Evolutionary conservation across 2,888 invertebrate species (phyloP), one percentile per base, ranked within the genome.

Genomic region (Dicyrtomina minuta): DNA sequence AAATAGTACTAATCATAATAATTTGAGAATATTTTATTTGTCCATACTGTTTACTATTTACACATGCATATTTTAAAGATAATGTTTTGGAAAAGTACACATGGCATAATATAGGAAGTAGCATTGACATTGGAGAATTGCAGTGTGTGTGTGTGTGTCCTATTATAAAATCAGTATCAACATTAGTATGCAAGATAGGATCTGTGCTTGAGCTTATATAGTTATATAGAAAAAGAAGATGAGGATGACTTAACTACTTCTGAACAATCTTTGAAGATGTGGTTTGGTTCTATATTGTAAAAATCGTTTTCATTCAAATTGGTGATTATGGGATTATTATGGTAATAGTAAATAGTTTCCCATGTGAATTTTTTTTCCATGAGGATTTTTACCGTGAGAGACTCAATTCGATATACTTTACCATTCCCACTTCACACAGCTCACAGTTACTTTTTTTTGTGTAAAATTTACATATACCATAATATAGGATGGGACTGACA

Each of bases 331-430:
- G 17, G 12, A 43, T 44, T 60, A 60, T 60, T 60, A 60, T 60
- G 60, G 44, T 60, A 26, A 60, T 60, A 44, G n/a, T n/a, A n/a
- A n/a, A n/a, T n/a, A n/a, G n/a, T n/a, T 60, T 60, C 60, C 43
- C 60, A 26, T 44, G 60, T 43, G 60, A 60, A 43, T 44, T 24
- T 60, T 44, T 60, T 41, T 53, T 22, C 53, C 26, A 24, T 49
- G 17, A 49, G 22, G 49, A 49, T 49, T 49, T 49, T 49, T 22
- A 49, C 33, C 33, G 33, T 33, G 49, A 49, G 5, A n/a, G 22
- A 49, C 17, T n/a, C n/a, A 5, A 49, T 49, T 49, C 49, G 17
- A 8, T 49, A 49, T 49, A 20, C n/a, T 22, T 17, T n/a, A 49
- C n/a, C 44, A 44, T 44, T n/a, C 13, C 44, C 49, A 49, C 33